A percentile compares a stretch with the other conserved stretches of the same genome.
Conservation (phyloP, 2,888 invertebrate species). For the Peribatodes rhomboidaria region DNA sequence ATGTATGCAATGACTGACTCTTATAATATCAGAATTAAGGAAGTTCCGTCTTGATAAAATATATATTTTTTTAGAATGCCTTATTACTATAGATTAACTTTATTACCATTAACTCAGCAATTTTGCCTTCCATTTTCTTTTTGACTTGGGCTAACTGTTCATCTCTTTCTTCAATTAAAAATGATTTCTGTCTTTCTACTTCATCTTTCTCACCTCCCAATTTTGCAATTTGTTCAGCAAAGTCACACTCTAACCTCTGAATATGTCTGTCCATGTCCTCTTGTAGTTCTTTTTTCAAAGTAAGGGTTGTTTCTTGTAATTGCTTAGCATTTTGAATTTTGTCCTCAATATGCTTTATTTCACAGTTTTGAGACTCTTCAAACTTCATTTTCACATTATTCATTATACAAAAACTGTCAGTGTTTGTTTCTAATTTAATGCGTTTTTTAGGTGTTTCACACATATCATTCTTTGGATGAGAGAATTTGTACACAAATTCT, state of each 20-base stretch:
- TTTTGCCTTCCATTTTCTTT: slow-evolving; percentile 72
- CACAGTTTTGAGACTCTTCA: slow-evolving; percentile 76
- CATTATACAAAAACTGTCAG: slow-evolving; percentile 57
- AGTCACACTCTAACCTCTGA: slow-evolving; percentile 72
- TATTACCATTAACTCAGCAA: slow-evolving; percentile 71
- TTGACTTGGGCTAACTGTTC: slow-evolving; percentile 64
- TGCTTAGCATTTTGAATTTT: slow-evolving; percentile 76
- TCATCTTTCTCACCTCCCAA: slow-evolving; percentile 81
- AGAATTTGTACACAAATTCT: slow-evolving; percentile 74
- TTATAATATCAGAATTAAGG: too few species aligned
- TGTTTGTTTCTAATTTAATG: slow-evolving; percentile 62
- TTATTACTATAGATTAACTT: slow-evolving; percentile 1
- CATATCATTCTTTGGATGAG: slow-evolving; percentile 50
- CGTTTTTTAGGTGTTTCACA: slow-evolving; percentile 67
- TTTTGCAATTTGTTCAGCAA: slow-evolving; percentile 76
- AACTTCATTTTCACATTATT: slow-evolving; percentile 76
- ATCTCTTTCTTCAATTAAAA: slow-evolving; percentile 79
- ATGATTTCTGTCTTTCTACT: slow-evolving; percentile 76
- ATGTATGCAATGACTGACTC: too few species aligned
- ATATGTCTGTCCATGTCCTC: slow-evolving; percentile 79
- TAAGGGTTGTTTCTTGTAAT: slow-evolving; percentile 69
- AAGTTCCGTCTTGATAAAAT: too few species aligned
- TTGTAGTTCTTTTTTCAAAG: slow-evolving; percentile 77
- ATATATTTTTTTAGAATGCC: background rate
- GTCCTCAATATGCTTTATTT: slow-evolving; percentile 75